phyloP scores from a whole-genome alignment of 2,888 invertebrate species.

The Ennomos quercinarius region DNA sequence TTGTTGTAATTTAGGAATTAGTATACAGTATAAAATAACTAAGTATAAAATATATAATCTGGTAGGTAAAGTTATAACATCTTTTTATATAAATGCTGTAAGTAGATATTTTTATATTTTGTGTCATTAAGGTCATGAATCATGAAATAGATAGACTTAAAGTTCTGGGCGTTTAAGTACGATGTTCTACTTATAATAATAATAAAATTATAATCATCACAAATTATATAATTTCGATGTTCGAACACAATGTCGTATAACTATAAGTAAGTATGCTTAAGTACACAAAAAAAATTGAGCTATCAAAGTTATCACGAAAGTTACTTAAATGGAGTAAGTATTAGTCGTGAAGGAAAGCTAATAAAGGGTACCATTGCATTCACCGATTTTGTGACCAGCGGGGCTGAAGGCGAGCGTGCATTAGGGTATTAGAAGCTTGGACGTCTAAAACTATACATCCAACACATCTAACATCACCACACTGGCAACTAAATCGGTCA shows the following conservation, averaged over 20 bases:
- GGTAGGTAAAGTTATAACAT: no score
- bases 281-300: constrained; percentile 77
- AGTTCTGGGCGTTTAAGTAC: constrained; percentile 3
- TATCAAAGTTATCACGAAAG: constrained; percentile 68
- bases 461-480: no score
- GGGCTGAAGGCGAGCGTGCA: no score
- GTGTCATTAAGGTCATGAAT: no score
- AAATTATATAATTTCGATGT: constrained; percentile 55
- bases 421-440: no score
- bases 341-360: constrained; percentile 59
- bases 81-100: no score
- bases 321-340: constrained; percentile 65
- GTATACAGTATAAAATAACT: neutral
- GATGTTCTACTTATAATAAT: neutral
- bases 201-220: constrained; percentile 25
- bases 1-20: neutral
- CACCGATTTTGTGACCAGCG: no score
- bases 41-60: neutral
- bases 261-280: constrained; percentile 42
- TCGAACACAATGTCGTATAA: constrained; percentile 67
- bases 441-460: no score
- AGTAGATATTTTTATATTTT: no score
- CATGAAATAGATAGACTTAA: no score
- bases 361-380: constrained; percentile 28
- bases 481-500: no score